phyloP scores from a whole-genome alignment of 2,888 invertebrate genomes.

The Pycnomerus fuliginosus region DNA sequence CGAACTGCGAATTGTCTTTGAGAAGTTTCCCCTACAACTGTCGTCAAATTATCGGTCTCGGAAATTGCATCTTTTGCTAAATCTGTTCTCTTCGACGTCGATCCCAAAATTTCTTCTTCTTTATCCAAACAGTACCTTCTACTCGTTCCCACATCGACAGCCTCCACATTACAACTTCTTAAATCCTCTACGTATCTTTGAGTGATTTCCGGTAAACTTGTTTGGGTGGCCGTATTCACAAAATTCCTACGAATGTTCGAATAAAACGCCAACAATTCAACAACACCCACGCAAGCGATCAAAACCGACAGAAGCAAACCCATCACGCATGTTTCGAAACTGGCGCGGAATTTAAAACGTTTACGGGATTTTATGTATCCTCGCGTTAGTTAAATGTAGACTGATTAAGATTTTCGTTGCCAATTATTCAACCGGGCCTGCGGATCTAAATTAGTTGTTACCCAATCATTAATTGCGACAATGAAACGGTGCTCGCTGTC shows the following conservation, averaged over 20 bases:
- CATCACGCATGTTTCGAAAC: constrained; percentile 53
- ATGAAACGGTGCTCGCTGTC: constrained; percentile 1
- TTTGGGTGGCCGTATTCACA: constrained; percentile 22
- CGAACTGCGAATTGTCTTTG: constrained; percentile 6
- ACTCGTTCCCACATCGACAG: constrained; percentile 6
- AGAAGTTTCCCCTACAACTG: constrained; percentile 22
- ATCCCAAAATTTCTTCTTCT: background rate
- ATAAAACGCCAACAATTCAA: constrained; percentile 66
- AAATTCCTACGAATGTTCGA: constrained; percentile 50
- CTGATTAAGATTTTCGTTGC: constrained; percentile 24
- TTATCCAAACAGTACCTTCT: background rate
- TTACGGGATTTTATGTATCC: constrained; percentile 7
- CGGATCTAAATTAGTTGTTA: constrained; percentile 24
- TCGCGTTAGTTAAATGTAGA: too few relatives aligned
- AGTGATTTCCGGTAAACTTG: constrained; percentile 13
- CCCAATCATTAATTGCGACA: constrained; percentile 25
- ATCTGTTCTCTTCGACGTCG: background rate
- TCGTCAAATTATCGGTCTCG: background rate
- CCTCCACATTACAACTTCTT: background rate
- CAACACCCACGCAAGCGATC: constrained; percentile 72
- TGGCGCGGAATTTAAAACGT: constrained; percentile 32
- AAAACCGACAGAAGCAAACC: constrained; percentile 74
- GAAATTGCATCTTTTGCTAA: background rate
- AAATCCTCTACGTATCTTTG: constrained; percentile 11
- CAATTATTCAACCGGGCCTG: constrained; percentile 31